These are phyloP conservation scores for Rhinoraja longicauda DNA, from an alignment of 2,797 vertebrate genomes.

Conservation along the genomic window DNA sequence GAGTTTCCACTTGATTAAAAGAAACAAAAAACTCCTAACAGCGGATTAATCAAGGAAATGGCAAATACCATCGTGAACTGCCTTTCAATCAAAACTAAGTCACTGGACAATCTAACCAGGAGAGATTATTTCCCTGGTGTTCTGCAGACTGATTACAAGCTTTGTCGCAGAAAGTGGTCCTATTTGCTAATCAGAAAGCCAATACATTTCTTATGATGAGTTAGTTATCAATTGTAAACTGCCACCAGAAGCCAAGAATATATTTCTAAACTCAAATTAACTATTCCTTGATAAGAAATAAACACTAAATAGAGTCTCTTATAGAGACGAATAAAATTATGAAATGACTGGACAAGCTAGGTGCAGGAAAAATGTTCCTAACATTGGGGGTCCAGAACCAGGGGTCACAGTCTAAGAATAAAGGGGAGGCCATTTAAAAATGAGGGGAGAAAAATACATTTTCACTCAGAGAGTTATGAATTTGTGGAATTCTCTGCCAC, in stretches of 20 bases:
- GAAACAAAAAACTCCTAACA: neutral
- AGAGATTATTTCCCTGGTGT: conserved; percentile 4
- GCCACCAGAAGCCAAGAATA: neutral
- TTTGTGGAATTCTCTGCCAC: no score
- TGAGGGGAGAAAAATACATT: no score
- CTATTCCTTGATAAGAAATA: neutral
- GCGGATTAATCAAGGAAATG: neutral
- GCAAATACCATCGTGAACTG: neutral
- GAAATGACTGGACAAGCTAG: no score
- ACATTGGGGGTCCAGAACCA: no score
- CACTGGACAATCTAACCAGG: neutral
- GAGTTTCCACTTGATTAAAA: neutral
- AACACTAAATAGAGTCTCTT: no score
- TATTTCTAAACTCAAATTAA: neutral
- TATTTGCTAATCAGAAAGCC: conserved; percentile 18
- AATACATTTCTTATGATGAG: neutral
- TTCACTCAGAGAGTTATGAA: no score
- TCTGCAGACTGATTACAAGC: neutral
- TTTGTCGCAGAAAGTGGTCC: neutral
- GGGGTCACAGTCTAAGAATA: no score
- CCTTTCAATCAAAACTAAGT: conserved; percentile 12
- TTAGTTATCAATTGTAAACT: conserved; percentile 11
- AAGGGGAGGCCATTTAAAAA: no score
- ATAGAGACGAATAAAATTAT: no score
- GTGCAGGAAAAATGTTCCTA: no score